Conservation (phyloP, 2,113 vertebrate genomes). For the Psittacus erithacus region DNA sequence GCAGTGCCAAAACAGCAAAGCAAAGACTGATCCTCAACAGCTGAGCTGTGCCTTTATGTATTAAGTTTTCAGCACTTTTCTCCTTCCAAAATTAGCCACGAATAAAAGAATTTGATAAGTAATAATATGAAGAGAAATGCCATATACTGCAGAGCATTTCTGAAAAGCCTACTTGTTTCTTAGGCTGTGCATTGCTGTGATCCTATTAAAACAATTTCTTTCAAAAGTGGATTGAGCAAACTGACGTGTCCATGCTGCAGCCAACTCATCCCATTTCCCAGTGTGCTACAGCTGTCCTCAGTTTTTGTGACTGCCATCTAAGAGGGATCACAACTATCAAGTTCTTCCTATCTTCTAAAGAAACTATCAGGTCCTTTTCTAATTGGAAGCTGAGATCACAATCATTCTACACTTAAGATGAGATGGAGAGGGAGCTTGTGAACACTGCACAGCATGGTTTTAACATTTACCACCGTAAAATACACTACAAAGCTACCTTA, state of each 20-base stretch:
- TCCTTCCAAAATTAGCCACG: neutral
- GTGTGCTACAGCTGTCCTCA: neutral
- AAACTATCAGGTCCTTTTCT: neutral
- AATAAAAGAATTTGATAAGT: neutral
- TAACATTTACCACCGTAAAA: conserved; percentile 15
- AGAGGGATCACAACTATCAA: neutral
- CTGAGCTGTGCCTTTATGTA: neutral
- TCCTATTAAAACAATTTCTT: neutral
- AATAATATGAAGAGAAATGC: conserved; percentile 22
- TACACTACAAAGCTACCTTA: neutral
- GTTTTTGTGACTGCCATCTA: neutral
- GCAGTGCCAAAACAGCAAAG: neutral
- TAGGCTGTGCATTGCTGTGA: neutral
- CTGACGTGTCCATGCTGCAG: neutral
- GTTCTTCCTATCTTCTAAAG: neutral
- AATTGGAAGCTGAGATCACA: neutral
- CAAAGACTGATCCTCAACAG: neutral
- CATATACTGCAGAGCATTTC: neutral
- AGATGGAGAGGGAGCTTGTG: neutral
- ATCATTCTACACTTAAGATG: neutral
- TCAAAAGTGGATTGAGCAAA: neutral
- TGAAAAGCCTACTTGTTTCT: neutral
- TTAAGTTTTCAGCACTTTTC: neutral
- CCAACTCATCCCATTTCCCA: neutral
- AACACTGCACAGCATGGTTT: neutral